Conservation (phyloP, 1,140 invertebrate species). For the Nasonia vitripennis region DNA sequence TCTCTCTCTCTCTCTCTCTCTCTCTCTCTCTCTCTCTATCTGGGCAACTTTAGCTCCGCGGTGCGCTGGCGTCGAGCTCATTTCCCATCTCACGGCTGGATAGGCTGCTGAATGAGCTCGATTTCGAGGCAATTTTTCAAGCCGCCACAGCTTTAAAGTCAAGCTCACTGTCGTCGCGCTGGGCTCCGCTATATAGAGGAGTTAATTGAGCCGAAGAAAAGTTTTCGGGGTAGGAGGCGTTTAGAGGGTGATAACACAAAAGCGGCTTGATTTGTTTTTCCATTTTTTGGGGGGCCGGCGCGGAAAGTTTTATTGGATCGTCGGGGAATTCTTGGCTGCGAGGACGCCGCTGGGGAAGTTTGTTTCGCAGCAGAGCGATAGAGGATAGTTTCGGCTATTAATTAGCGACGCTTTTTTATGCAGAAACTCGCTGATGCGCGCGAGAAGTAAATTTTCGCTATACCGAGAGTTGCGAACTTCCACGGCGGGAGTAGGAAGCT, state of each 20-base stretch:
- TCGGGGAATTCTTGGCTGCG: neutral
- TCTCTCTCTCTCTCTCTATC: neutral
- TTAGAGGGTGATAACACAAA: neutral
- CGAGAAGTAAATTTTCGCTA: neutral
- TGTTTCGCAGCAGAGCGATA: neutral
- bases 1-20: neutral
- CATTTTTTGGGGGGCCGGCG: neutral
- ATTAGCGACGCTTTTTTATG: neutral
- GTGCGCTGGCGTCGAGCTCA: neutral
- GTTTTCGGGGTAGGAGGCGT: neutral
- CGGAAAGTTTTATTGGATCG: neutral
- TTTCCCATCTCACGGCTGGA: conserved; percentile 17
- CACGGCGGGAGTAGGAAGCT: no score
- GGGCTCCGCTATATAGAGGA: neutral
- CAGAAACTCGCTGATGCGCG: neutral
- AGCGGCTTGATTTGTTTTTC: conserved; percentile 3
- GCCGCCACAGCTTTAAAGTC: neutral
- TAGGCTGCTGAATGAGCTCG: conserved; percentile 13
- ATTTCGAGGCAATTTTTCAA: conserved; percentile 33
- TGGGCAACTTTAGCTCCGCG: neutral
- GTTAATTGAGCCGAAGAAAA: conserved; percentile 27
- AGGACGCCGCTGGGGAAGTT: neutral
- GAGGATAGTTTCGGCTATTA: neutral
- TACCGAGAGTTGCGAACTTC: no score
- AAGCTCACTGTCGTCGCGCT: neutral